Evolutionary conservation across 2,888 invertebrate genomes (phyloP).

Genomic region (Cephus rjabovi): DNA sequence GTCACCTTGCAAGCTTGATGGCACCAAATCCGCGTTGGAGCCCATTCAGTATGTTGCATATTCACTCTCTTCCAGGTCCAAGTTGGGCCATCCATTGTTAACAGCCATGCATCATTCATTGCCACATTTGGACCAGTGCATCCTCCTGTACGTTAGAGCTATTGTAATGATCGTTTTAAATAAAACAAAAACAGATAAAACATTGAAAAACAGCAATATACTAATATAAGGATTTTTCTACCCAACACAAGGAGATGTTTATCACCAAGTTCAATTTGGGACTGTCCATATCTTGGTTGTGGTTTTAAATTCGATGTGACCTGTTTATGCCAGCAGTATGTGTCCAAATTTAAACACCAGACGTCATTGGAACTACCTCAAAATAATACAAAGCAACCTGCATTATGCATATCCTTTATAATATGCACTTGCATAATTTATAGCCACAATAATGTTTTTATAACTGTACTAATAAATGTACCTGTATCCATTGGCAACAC

Average conservation of each 20-base stretch:
- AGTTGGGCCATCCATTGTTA: slow-evolving; percentile 78
- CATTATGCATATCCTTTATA: not conserved
- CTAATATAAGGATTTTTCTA: slow-evolving; percentile 29
- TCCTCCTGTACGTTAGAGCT: slow-evolving; percentile 70
- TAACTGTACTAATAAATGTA: slow-evolving; percentile 32
- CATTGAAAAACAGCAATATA: slow-evolving; percentile 1
- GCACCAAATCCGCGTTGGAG: slow-evolving; percentile 91
- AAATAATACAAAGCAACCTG: slow-evolving; percentile 12
- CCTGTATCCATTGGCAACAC: slow-evolving; percentile 63
- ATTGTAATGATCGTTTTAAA: not conserved
- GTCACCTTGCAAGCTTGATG: slow-evolving; percentile 88
- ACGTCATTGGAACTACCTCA: slow-evolving; percentile 80
- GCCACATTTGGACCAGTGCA: slow-evolving; percentile 89
- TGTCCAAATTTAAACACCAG: slow-evolving; percentile 87
- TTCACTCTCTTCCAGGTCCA: slow-evolving; percentile 84
- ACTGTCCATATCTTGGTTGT: slow-evolving; percentile 90
- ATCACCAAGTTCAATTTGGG: slow-evolving; percentile 85
- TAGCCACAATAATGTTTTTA: slow-evolving; percentile 25
- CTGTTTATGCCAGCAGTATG: slow-evolving; percentile 83
- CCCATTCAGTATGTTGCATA: slow-evolving; percentile 82
- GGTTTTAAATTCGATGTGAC: slow-evolving; percentile 78
- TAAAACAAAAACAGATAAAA: slow-evolving; percentile 5
- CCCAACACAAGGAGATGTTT: slow-evolving; percentile 83
- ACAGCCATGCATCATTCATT: slow-evolving; percentile 91
- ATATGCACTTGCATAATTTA: slow-evolving; percentile 20